These are phyloP conservation scores for Coluber constrictor DNA, from an alignment of 2,797 vertebrate genomes.

Conservation along the genomic window DNA sequence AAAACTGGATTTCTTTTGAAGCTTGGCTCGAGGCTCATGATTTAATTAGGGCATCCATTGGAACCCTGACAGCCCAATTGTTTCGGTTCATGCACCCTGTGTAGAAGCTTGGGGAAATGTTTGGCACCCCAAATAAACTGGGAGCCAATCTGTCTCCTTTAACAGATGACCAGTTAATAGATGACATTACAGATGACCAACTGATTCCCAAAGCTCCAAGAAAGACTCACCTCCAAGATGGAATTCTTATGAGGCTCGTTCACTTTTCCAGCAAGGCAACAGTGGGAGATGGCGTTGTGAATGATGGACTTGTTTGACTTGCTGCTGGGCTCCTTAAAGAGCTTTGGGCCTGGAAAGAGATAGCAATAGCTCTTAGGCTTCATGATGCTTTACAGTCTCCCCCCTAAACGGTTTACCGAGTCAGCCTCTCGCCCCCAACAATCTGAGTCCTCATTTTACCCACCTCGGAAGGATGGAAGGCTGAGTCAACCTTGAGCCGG, in stretches of 20 bases:
- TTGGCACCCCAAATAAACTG: not conserved
- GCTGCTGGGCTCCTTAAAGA: slow-evolving; percentile 96
- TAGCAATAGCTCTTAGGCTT: not conserved
- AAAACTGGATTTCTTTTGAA: no score
- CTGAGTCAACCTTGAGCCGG: not conserved
- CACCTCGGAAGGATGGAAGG: not conserved
- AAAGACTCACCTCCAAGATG: slow-evolving; percentile 84
- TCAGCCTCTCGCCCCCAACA: no score
- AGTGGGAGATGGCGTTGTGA: slow-evolving; percentile 94
- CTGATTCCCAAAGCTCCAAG: not conserved
- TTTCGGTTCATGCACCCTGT: not conserved
- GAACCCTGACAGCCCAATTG: no score
- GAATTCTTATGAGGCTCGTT: slow-evolving; percentile 95
- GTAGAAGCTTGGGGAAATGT: not conserved
- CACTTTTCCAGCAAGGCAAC: slow-evolving; percentile 96
- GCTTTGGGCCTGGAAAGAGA: slow-evolving; percentile 82
- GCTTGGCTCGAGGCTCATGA: no score
- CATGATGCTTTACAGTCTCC: no score
- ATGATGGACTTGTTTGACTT: slow-evolving; percentile 98
- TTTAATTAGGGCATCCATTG: no score
- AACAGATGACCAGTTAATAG: no score
- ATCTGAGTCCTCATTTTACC: no score
- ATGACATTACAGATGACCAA: not conserved
- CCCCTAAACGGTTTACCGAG: no score
- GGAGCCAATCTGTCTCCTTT: not conserved